Evolutionary conservation across 92 coral and sea anemone genomes (phyloP).

Genomic region (Parazoanthus atlanticus): DNA sequence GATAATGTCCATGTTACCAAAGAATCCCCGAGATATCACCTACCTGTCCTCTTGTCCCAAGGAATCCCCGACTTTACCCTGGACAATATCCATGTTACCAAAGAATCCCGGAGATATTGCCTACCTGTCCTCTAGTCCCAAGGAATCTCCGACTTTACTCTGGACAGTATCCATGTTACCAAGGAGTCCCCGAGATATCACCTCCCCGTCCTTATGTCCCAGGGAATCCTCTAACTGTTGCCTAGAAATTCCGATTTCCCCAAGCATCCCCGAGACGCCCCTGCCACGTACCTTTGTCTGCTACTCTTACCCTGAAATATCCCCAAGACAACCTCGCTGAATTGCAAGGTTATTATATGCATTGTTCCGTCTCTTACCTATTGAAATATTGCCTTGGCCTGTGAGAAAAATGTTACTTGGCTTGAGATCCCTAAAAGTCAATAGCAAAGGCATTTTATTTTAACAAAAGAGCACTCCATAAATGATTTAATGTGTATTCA

Average conservation of each 20-base stretch:
- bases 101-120: no score
- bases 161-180: no score
- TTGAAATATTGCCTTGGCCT: constrained; percentile 78
- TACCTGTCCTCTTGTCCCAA: background rate
- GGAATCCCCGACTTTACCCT: no score
- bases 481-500: background rate
- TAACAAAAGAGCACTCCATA: no score
- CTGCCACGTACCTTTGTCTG: background rate
- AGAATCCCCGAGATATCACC: no score
- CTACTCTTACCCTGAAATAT: background rate
- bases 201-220: background rate
- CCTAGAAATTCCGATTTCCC: background rate
- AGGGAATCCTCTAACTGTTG: background rate
- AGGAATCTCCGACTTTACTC: no score
- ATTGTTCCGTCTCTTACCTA: constrained; percentile 59
- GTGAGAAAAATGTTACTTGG: constrained; percentile 97
- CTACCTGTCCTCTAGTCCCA: background rate
- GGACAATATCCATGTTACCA: background rate
- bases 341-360: no score
- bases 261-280: background rate
- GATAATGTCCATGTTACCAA: background rate
- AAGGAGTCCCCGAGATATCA: background rate
- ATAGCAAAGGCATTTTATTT: background rate
- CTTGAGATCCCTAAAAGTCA: constrained; percentile 81
- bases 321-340: background rate